Percentiles rank a stretch among this genome's conserved stretches.
Evolutionary conservation across 2,797 vertebrate species (phyloP).

Genomic region (Echiichthys vipera): DNA sequence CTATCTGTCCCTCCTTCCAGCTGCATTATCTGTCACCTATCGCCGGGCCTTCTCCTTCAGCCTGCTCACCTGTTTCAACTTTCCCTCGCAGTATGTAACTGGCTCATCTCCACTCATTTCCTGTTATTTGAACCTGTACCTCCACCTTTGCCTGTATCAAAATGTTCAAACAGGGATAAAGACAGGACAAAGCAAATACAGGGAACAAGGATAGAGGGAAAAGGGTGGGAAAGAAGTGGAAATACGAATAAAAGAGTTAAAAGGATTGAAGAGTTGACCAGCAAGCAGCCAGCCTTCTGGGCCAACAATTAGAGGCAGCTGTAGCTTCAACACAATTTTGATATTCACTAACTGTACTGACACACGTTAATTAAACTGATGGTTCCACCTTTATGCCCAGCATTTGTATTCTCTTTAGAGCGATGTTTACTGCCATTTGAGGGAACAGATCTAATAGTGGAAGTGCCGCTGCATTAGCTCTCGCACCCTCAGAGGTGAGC

Average conservation of each 20-base stretch:
- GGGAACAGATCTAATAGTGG: conserved; percentile 43
- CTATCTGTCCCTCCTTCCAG: no score
- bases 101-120: not conserved
- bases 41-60: no score
- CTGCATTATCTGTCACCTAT: no score
- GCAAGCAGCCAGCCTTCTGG: conserved; percentile 29
- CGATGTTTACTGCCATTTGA: conserved; percentile 50
- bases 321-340: conserved; percentile 59
- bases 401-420: conserved; percentile 56
- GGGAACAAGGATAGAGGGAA: not conserved
- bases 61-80: no score
- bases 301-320: conserved; percentile 70
- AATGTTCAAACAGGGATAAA: conserved; percentile 1
- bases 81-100: not conserved
- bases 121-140: no score
- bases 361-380: conserved; percentile 69
- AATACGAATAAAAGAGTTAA: not conserved
- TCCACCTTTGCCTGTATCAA: no score
- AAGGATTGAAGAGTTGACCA: conserved; percentile 50
- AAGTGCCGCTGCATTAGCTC: conserved; percentile 19
- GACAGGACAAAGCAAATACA: conserved; percentile 2
- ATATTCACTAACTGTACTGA: conserved; percentile 71
- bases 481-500: conserved; percentile 34
- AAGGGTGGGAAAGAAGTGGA: not conserved
- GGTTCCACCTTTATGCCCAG: conserved; percentile 50